Evolutionary conservation across 2,888 invertebrate genomes (phyloP), one percentile per base, ranked within the genome.

Genomic region (Luffia ferchaultella): DNA sequence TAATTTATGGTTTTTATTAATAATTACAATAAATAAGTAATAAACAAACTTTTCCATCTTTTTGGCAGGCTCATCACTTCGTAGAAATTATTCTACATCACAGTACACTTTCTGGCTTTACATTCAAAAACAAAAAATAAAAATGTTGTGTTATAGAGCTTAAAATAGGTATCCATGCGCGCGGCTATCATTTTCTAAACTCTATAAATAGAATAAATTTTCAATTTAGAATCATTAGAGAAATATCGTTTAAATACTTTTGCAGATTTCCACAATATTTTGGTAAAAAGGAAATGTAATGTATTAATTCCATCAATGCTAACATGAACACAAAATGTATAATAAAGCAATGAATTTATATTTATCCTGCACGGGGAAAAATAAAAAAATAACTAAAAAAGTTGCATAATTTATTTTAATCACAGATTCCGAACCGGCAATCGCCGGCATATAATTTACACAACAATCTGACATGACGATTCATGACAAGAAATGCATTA

Each of bases 391-490:
- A 61, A 58, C 60, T 58, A 61, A 65, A 70, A 76, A 73, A 71
- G 66, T 60, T 63, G 64, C 66, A 73, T 70, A 69, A 67, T 77
- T 79, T 78, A 77, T 78, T 78, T 57, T 62, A 73, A 80, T 79
- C 80, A 80, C 80, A 77, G 79, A 70, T 72, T 67, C 61, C 61
- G 59, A 54, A 55, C 62, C 64, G 30, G 30, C 3, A 7, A 30
- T 12, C 12, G 61, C 60, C 55, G 50, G 58, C 56, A 58, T 60
- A 62, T 58, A 59, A 56, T 49, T 55, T 57, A 57, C 48, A 48
- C 53, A 54, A 54, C 57, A 54, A 57, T 57, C 55, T 54, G 56
- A 57, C 54, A 59, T 56, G 60, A 61, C 58, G 56, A 60, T 54
- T 59, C n/a, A n/a, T n/a, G n/a, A n/a, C n/a, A n/a, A n/a, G n/a